These are phyloP conservation scores for Dallia pectoralis DNA, from an alignment of 2,797 vertebrate genomes.

Conservation along the genomic window DNA sequence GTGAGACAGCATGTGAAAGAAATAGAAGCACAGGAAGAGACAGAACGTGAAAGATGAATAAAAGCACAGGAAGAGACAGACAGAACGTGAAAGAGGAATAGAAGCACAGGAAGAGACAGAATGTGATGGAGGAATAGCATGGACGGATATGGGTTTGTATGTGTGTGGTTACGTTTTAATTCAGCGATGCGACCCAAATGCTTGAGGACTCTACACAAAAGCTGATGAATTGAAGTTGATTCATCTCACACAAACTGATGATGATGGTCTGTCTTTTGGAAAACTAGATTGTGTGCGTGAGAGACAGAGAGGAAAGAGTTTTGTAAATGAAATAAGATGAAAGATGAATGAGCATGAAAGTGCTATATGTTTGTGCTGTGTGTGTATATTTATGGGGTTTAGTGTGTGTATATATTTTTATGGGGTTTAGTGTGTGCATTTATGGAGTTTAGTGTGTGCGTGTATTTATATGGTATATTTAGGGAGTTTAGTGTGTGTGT, in stretches of 20 bases:
- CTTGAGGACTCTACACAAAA: constrained; percentile 43
- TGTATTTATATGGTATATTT: no score
- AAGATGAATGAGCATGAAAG: no score
- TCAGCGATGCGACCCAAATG: constrained; percentile 47
- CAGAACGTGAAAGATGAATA: constrained; percentile 45
- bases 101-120: constrained; percentile 25
- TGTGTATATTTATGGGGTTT: neutral
- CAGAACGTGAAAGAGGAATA: constrained; percentile 20
- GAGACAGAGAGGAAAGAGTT: neutral
- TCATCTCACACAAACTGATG: constrained; percentile 43
- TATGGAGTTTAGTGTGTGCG: neutral
- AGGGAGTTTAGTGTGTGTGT: constrained; percentile 19
- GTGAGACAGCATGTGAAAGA: constrained; percentile 42
- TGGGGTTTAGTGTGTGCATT: neutral
- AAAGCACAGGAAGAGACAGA: constrained; percentile 24
- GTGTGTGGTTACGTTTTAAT: constrained; percentile 53
- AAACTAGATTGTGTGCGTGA: constrained; percentile 1
- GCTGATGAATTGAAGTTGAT: constrained; percentile 50
- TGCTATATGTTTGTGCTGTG: neutral
- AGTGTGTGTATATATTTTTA: constrained; percentile 27
- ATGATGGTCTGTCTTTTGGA: constrained; percentile 20
- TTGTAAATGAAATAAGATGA: no score
- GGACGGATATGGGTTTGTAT: constrained; percentile 35
- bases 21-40: constrained; percentile 43
- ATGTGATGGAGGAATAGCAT: constrained; percentile 17